phyloP scores from a whole-genome alignment of 2,797 vertebrate genomes.

The Masticophis lateralis region DNA sequence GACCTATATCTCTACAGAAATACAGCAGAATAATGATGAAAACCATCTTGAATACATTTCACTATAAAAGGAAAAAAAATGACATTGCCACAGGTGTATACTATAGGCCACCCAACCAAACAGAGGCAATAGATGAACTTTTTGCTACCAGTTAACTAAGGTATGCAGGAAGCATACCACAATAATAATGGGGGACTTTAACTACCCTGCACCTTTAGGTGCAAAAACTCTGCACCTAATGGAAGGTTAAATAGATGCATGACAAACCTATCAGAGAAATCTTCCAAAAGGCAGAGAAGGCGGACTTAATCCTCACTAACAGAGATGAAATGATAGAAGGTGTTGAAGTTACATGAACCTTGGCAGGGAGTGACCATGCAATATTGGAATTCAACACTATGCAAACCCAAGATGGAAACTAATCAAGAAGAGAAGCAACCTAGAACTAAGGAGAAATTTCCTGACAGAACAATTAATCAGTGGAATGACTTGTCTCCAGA shows the following conservation, averaged over 20 bases:
- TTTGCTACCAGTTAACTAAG: neutral
- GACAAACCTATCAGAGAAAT: neutral
- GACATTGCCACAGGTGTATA: neutral
- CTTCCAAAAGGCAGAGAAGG: neutral
- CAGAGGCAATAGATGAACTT: neutral
- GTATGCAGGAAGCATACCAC: neutral
- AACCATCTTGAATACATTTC: neutral
- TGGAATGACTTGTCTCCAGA: no score
- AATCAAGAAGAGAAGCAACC: no score
- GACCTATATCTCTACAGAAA: neutral
- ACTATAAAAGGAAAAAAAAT: neutral
- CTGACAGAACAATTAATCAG: no score
- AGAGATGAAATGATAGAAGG: neutral
- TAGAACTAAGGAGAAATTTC: no score
- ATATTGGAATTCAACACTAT: neutral
- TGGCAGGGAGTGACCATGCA: neutral
- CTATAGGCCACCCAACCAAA: neutral
- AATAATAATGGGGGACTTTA: neutral
- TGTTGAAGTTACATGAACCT: neutral
- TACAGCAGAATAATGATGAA: neutral
- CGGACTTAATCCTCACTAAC: neutral
- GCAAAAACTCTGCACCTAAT: neutral
- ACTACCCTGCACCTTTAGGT: neutral
- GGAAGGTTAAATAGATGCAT: neutral
- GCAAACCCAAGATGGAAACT: neutral